Conservation (phyloP, 2,888 invertebrate species). For the Callimorpha dominula region DNA sequence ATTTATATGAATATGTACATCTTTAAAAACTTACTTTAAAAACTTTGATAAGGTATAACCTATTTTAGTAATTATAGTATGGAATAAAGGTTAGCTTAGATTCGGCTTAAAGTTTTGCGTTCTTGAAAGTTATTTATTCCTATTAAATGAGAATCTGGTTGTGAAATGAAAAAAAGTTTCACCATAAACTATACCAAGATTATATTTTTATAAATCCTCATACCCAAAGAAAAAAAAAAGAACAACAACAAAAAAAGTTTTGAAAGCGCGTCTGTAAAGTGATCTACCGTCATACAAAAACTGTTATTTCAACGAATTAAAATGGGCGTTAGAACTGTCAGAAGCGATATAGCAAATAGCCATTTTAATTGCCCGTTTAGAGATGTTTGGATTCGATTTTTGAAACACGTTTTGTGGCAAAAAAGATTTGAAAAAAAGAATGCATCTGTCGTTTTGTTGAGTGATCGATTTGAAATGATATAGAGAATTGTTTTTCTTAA, state of each 20-base stretch:
- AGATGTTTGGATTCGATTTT: slow-evolving; percentile 73
- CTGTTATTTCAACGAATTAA: slow-evolving; percentile 72
- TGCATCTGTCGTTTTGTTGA: slow-evolving; percentile 62
- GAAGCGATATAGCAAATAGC: slow-evolving; percentile 68
- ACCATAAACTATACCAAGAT: neutral
- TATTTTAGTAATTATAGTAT: too few species aligned
- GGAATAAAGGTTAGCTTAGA: neutral
- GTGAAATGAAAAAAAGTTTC: neutral
- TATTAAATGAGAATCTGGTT: neutral
- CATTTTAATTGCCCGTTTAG: slow-evolving; percentile 77
- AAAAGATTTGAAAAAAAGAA: slow-evolving; percentile 50
- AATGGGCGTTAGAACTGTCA: slow-evolving; percentile 68
- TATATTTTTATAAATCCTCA: slow-evolving; percentile 11
- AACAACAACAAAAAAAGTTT: slow-evolving; percentile 31
- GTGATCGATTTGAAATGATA: slow-evolving; percentile 52
- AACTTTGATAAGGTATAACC: too few species aligned
- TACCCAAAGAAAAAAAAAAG: slow-evolving; percentile 20
- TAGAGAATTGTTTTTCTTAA: slow-evolving; percentile 38
- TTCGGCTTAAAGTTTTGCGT: neutral
- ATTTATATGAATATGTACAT: too few species aligned
- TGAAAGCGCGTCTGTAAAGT: slow-evolving; percentile 37
- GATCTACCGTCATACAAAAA: slow-evolving; percentile 60
- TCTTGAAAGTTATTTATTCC: neutral
- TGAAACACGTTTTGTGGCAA: slow-evolving; percentile 59
- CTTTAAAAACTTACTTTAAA: too few species aligned